Evolutionary conservation across 1,140 invertebrate species (phyloP).

Genomic region (Chrysomallon squamiferum): DNA sequence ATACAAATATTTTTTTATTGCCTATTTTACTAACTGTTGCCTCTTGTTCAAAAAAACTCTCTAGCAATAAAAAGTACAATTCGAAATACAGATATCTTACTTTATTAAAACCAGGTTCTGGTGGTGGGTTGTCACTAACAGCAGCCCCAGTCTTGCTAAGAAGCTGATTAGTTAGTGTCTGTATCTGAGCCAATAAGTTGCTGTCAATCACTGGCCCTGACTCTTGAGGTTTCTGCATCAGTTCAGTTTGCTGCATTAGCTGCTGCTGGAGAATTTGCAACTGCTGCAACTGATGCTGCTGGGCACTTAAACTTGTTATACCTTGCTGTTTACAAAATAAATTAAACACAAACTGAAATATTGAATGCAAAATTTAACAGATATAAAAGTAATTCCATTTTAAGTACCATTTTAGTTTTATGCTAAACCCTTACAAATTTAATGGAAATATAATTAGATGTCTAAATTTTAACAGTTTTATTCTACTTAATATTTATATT

Average conservation of each 20-base stretch:
- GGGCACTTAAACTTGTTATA: constrained; percentile 46
- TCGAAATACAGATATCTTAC: constrained; percentile 43
- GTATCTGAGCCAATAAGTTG: constrained; percentile 61
- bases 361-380: too few species aligned
- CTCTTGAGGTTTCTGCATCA: constrained; percentile 43
- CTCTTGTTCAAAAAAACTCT: too few species aligned
- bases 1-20: too few species aligned
- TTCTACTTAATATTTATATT: too few species aligned
- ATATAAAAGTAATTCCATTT: too few species aligned
- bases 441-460: too few species aligned
- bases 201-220: constrained; percentile 54
- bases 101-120: constrained; percentile 60
- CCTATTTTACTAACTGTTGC: too few species aligned
- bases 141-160: constrained; percentile 40
- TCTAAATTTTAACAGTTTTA: too few species aligned
- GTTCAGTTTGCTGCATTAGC: constrained; percentile 55
- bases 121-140: constrained; percentile 12
- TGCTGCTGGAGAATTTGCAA: constrained; percentile 60
- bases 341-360: too few species aligned
- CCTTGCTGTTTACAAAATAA: constrained; percentile 24
- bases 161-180: constrained; percentile 60
- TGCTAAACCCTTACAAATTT: too few species aligned
- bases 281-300: constrained; percentile 60
- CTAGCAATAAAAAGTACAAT: too few species aligned
- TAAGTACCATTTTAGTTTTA: too few species aligned